These are phyloP conservation scores for Silurus glanis DNA, from an alignment of 2,113 vertebrate genomes.

Conservation along the genomic window DNA sequence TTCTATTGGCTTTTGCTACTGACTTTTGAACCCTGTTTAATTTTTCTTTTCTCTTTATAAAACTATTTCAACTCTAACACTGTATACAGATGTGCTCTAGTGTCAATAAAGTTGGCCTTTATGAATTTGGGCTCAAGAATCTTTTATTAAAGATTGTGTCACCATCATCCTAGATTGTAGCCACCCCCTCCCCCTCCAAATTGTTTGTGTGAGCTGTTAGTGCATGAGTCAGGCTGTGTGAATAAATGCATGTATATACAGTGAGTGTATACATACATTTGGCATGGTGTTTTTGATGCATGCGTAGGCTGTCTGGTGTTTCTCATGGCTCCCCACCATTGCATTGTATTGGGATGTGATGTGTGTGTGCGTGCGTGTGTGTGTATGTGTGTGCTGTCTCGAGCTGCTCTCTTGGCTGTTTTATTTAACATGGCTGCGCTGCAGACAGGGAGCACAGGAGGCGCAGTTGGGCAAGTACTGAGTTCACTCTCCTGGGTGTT, in stretches of 20 bases:
- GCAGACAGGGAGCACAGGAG: conserved; percentile 48
- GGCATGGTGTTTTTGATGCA: conserved; percentile 21
- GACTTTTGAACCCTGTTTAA: conserved; percentile 43
- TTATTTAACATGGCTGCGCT: conserved; percentile 50
- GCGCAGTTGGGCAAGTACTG: conserved; percentile 50
- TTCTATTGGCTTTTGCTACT: conserved; percentile 45
- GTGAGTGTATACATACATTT: conserved; percentile 28
- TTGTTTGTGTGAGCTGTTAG: conserved; percentile 28
- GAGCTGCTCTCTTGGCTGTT: conserved; percentile 33
- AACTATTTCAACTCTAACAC: conserved; percentile 62
- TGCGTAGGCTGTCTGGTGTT: conserved; percentile 21
- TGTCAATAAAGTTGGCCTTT: conserved; percentile 90
- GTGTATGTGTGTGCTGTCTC: background rate
- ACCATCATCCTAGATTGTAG: conserved; percentile 47
- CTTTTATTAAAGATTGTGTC: conserved; percentile 69
- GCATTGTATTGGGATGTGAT: conserved; percentile 25
- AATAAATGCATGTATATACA: conserved; percentile 42
- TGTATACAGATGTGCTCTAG: conserved; percentile 80
- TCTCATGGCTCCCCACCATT: conserved; percentile 17
- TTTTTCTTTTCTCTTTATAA: conserved; percentile 43
- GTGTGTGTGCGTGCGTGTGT: background rate
- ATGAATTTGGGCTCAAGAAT: conserved; percentile 78
- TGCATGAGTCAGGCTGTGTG: conserved; percentile 41
- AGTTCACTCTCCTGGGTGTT: conserved; percentile 41
- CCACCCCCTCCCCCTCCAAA: background rate